Percentiles rank a stretch among this genome's conserved stretches.
Evolutionary conservation across 2,113 vertebrate species (phyloP).

Genomic region (Hydrolagus affinis): DNA sequence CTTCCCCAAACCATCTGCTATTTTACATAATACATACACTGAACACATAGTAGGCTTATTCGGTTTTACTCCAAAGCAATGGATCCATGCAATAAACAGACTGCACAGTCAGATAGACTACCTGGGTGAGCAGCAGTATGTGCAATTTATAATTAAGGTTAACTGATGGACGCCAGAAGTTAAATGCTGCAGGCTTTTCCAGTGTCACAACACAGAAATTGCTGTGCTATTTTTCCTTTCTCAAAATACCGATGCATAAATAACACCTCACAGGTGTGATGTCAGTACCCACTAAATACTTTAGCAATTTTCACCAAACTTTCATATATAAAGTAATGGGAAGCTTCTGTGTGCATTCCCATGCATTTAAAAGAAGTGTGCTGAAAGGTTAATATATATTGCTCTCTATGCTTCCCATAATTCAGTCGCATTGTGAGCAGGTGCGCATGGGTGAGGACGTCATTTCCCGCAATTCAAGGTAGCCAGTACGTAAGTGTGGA

Average conservation of each 20-base stretch:
- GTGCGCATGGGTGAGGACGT: too few relatives aligned
- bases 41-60: background rate
- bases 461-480: too few relatives aligned
- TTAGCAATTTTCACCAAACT: background rate
- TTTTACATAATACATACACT: conserved; percentile 21
- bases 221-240: background rate
- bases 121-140: background rate
- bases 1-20: conserved; percentile 18
- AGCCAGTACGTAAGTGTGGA: too few relatives aligned
- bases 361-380: background rate
- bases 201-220: background rate
- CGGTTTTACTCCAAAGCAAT: background rate
- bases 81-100: background rate
- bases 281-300: background rate
- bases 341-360: too few relatives aligned
- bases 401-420: too few relatives aligned
- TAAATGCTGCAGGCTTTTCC: background rate
- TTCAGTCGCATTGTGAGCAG: too few relatives aligned
- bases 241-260: background rate
- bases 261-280: background rate
- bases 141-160: background rate
- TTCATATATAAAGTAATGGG: background rate
- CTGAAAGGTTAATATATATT: background rate
- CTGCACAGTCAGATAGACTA: background rate
- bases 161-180: background rate